Evolutionary conservation across 2,797 vertebrate species (phyloP), one percentile per base, ranked within the genome.

Genomic region (Petrocephalus schoutedeni): DNA sequence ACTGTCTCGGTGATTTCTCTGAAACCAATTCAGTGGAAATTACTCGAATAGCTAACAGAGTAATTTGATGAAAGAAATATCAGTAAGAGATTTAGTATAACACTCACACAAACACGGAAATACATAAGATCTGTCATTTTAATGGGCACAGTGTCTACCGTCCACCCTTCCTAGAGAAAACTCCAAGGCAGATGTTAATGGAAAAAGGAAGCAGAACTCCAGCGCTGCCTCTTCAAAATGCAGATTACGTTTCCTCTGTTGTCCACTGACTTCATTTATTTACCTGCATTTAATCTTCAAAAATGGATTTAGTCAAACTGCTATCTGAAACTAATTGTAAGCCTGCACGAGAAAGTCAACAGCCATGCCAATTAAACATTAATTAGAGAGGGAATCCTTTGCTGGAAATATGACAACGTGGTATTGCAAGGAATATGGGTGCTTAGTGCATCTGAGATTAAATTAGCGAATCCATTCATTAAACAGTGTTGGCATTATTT

Each of bases 291-390:
- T 84, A 84, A 84, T 53, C 51, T 54, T 84, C 82, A 84, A 23
- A 53, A 84, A 51, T 54, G 82, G 21, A 54, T 84, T 53, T 49
- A 84, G 90, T 92, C 91, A 89, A 77, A 77, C 90, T 61, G 87
- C 90, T 87, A 89, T 51, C 90, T 94, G 91, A 94, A 90, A 91
- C 95, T 97, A 96, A 96, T 95, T 89, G 93, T 93, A 91, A 95
- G 90, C 89, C 95, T 95, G 57, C 93, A 96, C 89, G 91, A 92
- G 89, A 89, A 71, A 71, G 82, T 84, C 82, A 51, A 84, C 51
- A 84, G 7, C 21, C 45, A 53, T 84, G 4, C 45, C 54, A 87
- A 87, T 87, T 87, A 59, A 49, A 61, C 57, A 36, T 87, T 64
- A 23, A 64, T 49, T 41, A 64, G 41, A 64, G 41, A 86, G 56